Base-by-base conservation (phyloP, 2,888 invertebrate species). In the Apamea epomidion region DNA sequence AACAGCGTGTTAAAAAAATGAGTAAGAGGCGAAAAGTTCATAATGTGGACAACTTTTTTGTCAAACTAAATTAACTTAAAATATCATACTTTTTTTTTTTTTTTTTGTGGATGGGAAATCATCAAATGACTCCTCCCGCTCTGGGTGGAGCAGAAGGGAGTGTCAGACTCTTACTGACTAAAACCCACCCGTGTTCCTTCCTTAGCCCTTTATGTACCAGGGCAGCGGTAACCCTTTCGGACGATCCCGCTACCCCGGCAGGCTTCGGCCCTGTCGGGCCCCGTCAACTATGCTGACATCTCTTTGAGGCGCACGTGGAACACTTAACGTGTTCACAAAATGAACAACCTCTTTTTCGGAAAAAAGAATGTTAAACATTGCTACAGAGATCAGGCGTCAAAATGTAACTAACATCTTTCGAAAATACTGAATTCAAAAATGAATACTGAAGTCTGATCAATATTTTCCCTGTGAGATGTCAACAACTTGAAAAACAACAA, bases 291-390 rank as follows among this genome's bases (percentile, higher is more conserved):
- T n/a, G n/a, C n/a, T n/a, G n/a, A n/a, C n/a, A n/a, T n/a, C n/a
- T n/a, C n/a, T n/a, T n/a, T n/a, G n/a, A n/a, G n/a, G n/a, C n/a
- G n/a, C n/a, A n/a, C n/a, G n/a, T n/a, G n/a, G n/a, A n/a, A n/a
- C n/a, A n/a, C 37, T n/a, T 25, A 65, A 18, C n/a, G 16, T n/a
- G 42, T 54, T 54, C 37, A n/a, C 51, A 45, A 25, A n/a, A 37
- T 48, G 37, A n/a, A 54, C 18, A 64, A 42, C 32, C 37, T 42
- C 8, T 48, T 18, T 64, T 58, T 81, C 10, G 73, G 72, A 72
- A n/a, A 18, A n/a, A 37, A 67, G 42, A 45, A 76, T 48, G 37
- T 58, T 12, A 58, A 78, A 76, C 76, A 76, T 76, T 76, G 29
- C 29, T 32, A 71, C 25, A 21, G 37, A 51, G 37, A 29, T 29